Conservation (phyloP, 2,797 vertebrate genomes). For the Pseudochaenichthys georgianus region DNA sequence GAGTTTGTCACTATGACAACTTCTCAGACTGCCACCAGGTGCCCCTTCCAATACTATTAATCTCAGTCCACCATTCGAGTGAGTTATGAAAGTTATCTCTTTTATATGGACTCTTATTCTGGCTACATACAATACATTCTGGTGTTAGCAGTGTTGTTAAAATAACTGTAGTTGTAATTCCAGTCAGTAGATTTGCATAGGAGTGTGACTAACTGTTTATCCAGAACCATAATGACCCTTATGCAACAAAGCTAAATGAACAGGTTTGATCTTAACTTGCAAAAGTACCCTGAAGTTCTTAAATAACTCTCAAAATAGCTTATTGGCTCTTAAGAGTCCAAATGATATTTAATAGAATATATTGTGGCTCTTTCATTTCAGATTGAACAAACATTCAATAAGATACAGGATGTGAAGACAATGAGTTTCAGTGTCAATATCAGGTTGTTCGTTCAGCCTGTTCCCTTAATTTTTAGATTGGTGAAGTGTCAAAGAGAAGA, state of each 20-base stretch:
- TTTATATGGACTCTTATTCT: slow-evolving; percentile 1
- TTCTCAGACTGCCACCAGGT: slow-evolving; percentile 26
- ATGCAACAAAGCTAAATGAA: neutral
- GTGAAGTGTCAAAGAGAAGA: neutral
- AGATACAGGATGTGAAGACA: neutral
- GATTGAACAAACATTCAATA: slow-evolving; percentile 1
- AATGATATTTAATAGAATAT: neutral
- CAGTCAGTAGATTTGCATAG: neutral
- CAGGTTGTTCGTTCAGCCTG: neutral
- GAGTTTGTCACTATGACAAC: slow-evolving; percentile 57
- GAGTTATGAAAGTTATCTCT: slow-evolving; percentile 12
- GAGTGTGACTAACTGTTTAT: neutral
- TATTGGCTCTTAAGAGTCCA: neutral
- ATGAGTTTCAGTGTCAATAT: neutral
- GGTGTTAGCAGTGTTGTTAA: slow-evolving; percentile 5
- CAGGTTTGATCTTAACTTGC: neutral
- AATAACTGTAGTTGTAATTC: neutral
- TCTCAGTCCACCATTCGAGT: slow-evolving; percentile 1
- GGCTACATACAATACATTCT: slow-evolving; percentile 1
- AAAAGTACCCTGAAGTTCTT: neutral
- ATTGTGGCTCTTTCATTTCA: neutral
- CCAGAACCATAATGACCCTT: neutral
- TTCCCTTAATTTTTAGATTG: slow-evolving; percentile 12
- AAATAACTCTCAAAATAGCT: slow-evolving; percentile 1
- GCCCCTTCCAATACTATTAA: slow-evolving; percentile 47